Percentiles rank a stretch among this genome's conserved stretches.
Evolutionary conservation across 2,113 vertebrate species (phyloP).

Genomic region (Conger conger): DNA sequence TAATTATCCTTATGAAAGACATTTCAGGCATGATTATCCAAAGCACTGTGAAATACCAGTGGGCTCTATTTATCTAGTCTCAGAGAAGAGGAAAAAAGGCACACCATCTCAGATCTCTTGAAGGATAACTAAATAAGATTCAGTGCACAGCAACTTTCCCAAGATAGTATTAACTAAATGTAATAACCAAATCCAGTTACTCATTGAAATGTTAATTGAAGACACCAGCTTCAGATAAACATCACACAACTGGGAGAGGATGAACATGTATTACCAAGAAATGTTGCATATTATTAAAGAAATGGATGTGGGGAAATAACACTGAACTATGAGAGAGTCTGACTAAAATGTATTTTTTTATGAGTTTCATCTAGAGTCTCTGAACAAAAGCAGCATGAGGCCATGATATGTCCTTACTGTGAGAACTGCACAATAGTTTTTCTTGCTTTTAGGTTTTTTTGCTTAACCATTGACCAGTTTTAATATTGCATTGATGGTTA

Average conservation of each 20-base stretch:
- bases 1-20: constrained; percentile 48
- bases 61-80: constrained; percentile 38
- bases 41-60: constrained; percentile 6
- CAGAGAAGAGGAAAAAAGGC: constrained; percentile 34
- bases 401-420: background rate
- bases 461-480: background rate
- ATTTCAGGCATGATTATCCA: constrained; percentile 31
- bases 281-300: background rate
- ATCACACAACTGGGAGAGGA: constrained; percentile 3
- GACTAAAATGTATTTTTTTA: background rate
- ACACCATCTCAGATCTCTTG: constrained; percentile 9
- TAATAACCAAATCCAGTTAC: constrained; percentile 4
- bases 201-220: constrained; percentile 1
- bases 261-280: background rate
- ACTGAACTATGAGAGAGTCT: background rate
- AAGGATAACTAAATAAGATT: constrained; percentile 3
- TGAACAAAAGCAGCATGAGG: background rate
- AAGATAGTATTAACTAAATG: background rate
- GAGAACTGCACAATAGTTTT: background rate
- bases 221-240: background rate
- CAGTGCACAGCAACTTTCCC: constrained; percentile 4
- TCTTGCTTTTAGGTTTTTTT: background rate
- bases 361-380: background rate
- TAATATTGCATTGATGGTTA: background rate
- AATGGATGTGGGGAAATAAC: background rate